Evolutionary conservation across 2,797 vertebrate genomes (phyloP), one percentile per base, ranked within the genome.

Genomic region (Fundulus diaphanus): DNA sequence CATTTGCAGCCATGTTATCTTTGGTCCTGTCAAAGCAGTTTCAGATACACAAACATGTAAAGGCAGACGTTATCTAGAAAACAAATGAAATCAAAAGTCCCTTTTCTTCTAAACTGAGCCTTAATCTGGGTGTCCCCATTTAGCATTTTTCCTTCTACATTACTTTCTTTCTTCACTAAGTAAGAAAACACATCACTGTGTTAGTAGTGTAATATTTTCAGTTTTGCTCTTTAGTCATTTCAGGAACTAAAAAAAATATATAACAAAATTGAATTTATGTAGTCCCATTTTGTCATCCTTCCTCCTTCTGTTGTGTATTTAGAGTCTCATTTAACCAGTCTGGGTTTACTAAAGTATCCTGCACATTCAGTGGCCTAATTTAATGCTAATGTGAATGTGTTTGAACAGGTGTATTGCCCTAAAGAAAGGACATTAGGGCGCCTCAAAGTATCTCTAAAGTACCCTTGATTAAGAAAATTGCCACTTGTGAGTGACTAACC

Each of bases 11-110:
- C 63, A 69, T 80, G 70, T 77, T 79, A 73, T 35, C 46, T 18
- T 29, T 82, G 74, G 86, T 72, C 78, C 54, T 3, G 44, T 73
- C 74, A 82, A 74, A 84, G 49, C 0, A 0, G n/a, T 20, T 70
- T 77, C 51, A 78, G 59, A 80, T 61, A 59, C 29, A 49, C 51
- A 69, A 73, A 61, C 20, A 35, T 61, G 29, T 12, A 42, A 11
- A 80, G 27, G 67, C 13, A 66, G 35, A 22, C 42, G 33, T 57
- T 29, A 66, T 37, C 42, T 67, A 27, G 65, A 80, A 73, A 66
- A 42, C 42, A 3, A 66, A 40, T n/a, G n/a, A 42, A 66, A 27
- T 66, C 35, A 42, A 24, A 1, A 49, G 48, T 22, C 22, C n/a
- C 63, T 42, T 66, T n/a, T 29, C 24, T 54, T 56, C 15, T n/a